Conservation (phyloP, 2,113 vertebrate genomes). For the Astur gentilis region DNA sequence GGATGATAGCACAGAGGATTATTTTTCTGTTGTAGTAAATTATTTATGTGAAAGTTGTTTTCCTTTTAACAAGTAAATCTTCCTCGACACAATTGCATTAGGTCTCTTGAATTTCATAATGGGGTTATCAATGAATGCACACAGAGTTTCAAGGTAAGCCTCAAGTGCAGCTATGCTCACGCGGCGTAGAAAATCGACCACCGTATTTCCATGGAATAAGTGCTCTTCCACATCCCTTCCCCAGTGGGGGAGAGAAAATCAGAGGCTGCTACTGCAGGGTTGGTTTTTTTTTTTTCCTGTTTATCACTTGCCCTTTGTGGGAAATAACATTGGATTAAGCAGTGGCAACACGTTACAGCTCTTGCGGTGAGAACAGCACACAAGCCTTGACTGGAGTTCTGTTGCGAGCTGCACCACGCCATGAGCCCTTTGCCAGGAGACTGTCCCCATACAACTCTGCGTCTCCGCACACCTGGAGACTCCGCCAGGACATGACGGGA, state of each 20-base stretch:
- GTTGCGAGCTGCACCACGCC: background rate
- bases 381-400: background rate
- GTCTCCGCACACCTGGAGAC: background rate
- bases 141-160: conserved; percentile 45
- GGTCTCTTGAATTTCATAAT: conserved; percentile 53
- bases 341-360: background rate
- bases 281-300: background rate
- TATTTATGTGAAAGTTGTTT: conserved; percentile 68
- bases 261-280: background rate
- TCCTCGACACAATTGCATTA: conserved; percentile 58
- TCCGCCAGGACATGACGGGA: fast-evolving
- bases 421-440: background rate
- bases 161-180: background rate
- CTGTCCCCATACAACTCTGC: fast-evolving
- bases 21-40: conserved; percentile 63
- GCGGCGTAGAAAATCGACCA: background rate
- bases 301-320: background rate
- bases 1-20: conserved; percentile 48
- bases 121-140: conserved; percentile 27
- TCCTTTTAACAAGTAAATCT: conserved; percentile 62
- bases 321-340: background rate
- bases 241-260: background rate
- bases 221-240: background rate
- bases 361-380: background rate
- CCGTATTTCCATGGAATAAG: background rate